phyloP scores from a whole-genome alignment of 1,140 invertebrate genomes.

The Homarus americanus region DNA sequence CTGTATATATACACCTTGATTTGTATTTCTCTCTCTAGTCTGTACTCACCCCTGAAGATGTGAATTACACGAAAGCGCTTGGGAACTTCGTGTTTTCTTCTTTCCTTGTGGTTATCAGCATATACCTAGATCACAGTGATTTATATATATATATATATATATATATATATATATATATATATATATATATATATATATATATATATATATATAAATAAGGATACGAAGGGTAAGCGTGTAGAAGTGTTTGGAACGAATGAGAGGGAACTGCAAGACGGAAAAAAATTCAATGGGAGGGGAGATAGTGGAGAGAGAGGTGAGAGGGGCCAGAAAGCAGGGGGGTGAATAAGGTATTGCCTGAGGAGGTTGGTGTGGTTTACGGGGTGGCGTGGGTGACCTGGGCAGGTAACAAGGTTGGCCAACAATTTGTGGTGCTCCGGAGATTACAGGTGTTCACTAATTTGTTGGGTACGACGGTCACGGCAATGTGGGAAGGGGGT shows the following conservation, averaged over 20 bases:
- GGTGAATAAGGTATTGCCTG: background rate
- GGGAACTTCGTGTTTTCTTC: no score
- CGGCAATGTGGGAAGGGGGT: background rate
- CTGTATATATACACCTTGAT: no score
- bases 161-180: constrained; percentile 39
- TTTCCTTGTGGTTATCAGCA: no score
- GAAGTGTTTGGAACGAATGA: background rate
- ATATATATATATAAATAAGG: background rate
- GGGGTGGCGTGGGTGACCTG: constrained; percentile 20
- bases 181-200: constrained; percentile 31
- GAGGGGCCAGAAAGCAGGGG: background rate
- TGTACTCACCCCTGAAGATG: no score
- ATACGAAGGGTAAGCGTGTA: background rate
- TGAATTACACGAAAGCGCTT: no score
- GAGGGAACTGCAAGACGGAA: background rate
- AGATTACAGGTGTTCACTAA: constrained; percentile 33
- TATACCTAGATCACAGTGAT: no score
- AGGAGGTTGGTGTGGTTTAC: constrained; percentile 19
- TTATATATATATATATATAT: constrained; percentile 33
- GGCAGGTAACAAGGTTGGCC: constrained; percentile 27
- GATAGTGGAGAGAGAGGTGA: background rate
- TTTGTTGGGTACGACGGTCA: background rate
- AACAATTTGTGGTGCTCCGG: constrained; percentile 37
- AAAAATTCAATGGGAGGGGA: no score
- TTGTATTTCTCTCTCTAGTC: no score